Evolutionary conservation across 2,797 vertebrate species (phyloP).

Genomic region (Clarias laeviceps): DNA sequence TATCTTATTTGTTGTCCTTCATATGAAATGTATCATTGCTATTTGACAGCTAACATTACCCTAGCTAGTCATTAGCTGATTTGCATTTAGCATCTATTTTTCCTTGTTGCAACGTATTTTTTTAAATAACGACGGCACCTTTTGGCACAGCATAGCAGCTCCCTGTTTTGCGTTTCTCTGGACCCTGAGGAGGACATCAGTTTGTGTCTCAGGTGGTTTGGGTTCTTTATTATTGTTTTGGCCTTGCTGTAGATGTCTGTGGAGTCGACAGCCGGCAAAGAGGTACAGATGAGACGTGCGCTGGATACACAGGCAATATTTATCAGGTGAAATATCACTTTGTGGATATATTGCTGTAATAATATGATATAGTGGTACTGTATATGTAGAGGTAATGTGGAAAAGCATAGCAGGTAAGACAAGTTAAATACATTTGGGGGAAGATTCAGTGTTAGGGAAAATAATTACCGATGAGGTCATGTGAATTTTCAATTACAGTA

Average conservation of each 20-base stretch:
- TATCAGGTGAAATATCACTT: not conserved
- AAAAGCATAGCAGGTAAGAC: not conserved
- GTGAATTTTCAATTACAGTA: not conserved
- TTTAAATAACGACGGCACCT: not conserved
- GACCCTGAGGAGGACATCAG: slow-evolving; percentile 7
- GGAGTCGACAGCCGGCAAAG: not conserved
- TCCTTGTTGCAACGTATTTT: not conserved
- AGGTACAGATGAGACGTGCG: not conserved
- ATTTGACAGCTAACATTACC: not conserved
- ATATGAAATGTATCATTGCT: not conserved
- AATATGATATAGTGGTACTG: not conserved
- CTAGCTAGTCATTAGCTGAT: not conserved
- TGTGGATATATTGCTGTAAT: not conserved
- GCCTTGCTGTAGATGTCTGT: not conserved
- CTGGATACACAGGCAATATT: not conserved
- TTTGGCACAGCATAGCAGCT: not conserved
- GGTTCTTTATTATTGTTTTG: slow-evolving; percentile 16
- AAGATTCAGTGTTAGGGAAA: not conserved
- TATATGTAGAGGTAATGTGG: not conserved
- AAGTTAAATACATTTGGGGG: not conserved
- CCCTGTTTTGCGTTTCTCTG: not conserved
- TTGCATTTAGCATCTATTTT: not conserved
- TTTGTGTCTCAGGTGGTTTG: slow-evolving; percentile 20
- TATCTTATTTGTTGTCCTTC: not conserved
- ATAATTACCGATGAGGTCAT: not conserved